Percentiles rank a stretch among this genome's conserved stretches.
These are phyloP conservation scores for Papilio demoleus DNA, from an alignment of 2,888 invertebrate species.

Conservation along the genomic window DNA sequence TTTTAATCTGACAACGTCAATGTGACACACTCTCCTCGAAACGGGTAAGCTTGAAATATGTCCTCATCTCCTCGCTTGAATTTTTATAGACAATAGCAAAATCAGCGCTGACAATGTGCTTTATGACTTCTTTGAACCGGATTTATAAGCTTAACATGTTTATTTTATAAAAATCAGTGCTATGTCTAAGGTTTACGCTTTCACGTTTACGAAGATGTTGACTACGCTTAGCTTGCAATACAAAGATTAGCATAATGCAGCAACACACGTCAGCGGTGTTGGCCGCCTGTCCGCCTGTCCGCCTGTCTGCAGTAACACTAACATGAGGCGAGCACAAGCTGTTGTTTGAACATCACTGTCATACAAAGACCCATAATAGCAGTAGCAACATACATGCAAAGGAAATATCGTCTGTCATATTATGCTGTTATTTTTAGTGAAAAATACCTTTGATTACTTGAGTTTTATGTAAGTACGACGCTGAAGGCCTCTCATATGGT, in stretches of 20 bases:
- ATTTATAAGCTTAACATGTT: too few species aligned
- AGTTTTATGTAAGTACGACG: too few species aligned
- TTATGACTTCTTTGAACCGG: too few species aligned
- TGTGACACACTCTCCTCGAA: constrained; percentile 5
- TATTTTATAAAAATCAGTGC: too few species aligned
- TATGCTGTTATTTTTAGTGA: neutral
- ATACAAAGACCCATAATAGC: neutral
- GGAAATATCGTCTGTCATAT: neutral
- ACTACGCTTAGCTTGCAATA: neutral
- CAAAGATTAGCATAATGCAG: neutral
- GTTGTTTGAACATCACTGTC: neutral
- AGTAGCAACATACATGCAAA: neutral
- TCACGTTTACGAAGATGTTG: neutral
- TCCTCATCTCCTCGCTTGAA: neutral
- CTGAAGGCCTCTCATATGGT: too few species aligned
- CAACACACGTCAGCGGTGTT: neutral
- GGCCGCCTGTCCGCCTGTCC: neutral
- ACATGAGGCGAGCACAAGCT: neutral
- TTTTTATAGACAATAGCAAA: constrained; percentile 2
- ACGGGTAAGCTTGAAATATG: neutral
- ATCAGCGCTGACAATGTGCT: neutral
- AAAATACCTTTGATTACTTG: too few species aligned
- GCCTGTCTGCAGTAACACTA: neutral
- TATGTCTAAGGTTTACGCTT: neutral
- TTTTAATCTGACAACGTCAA: constrained; percentile 26